Base-by-base conservation (phyloP, 2,888 invertebrate genomes). In the Tryphoninae sp. region DNA sequence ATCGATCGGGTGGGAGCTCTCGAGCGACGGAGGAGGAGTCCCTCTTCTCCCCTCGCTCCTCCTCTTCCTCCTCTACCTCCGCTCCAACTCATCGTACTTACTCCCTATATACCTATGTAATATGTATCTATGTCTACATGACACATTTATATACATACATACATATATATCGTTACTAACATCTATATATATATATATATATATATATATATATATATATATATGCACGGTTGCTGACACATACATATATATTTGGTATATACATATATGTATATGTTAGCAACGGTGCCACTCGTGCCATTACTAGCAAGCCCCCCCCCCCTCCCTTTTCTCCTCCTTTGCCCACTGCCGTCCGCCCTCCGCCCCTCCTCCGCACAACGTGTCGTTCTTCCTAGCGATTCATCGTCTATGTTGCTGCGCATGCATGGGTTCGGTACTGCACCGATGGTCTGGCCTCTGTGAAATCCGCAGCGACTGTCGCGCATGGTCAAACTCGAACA, bases 1-100 rank as follows among this genome's bases (percentile, higher is more conserved):
- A 91, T 91, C 90, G 91, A 91, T 90, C 90, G 89, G 86, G 55
- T 33, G 82, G 84, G 86, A 86, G 86, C 86, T 87, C 86, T 83
- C 83, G 84, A 83, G 83, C 86, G n/a, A 22, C 69, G 19, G 68
- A 74, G 81, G 81, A 78, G 75, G 73, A 65, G 55, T 86, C 86
- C 89, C 84, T 86, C 89, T 86, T 91, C 89, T 90, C 90, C 86
- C 91, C 86, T 87, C 85, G 26, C 26, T 85, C 87, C 89, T 68
- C 61, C 80, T 78, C 80, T 84, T 87, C 86, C 86, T 90, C 87
- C 88, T 86, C 88, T 13, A 45, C 86, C 85, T 83, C 87, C 75
- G 73, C 79, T 81, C 33, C 55, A 26, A 16, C 59, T 19, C 80
- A 81, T 76, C 81, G 71, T 16, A 9, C 42, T 23, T 11, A 1